Base-by-base conservation (phyloP, 2,888 invertebrate species). In the Meta bourneti region DNA sequence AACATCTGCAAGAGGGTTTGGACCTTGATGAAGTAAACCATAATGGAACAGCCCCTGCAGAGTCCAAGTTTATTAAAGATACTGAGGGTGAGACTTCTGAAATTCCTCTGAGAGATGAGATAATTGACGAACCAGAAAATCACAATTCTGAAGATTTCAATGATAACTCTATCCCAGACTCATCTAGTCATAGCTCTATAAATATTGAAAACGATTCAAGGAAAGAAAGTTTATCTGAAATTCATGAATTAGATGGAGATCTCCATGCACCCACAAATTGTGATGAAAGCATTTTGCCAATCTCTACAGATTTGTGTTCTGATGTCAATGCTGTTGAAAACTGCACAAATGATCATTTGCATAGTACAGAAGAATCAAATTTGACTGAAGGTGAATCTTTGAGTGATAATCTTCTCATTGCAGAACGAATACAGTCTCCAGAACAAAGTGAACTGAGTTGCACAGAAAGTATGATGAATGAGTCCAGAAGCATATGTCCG, bases 381-480 rank as follows among this genome's bases (percentile, higher is more conserved):
- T 16, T 7, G 13, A 20, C 13, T 11, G 20, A 61, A 34, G 34
- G 11, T 79, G 61, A 20, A 0, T 11, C 61, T 2, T 34, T 9
- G 16, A 54, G 11, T 34, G 34, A 20, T n/a, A 20, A 54, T 7
- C 9, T 51, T 0, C 49, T 13, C 13, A 34, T 74, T 16, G 13
- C 51, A 7, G 8, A 4, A 1, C 54, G 88, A 9, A 83, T 71
- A 7, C 85, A 79, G 2, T 90, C 90, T 7, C 90, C 90, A 2
- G 83, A 80, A 11, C 80, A 85, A 69, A 85, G 90, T 79, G 90
- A 90, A 72, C n/a, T 69, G 13, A 90, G 90, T 52, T 79, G 85
- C 16, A 90, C 90, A 8, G 90, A 90, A 69, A 89, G 89, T 72
- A n/a, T 71, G 7, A 11, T 78, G 13, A 54, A 51, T 79, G 84